Evolutionary conservation across 2,888 invertebrate genomes (phyloP).

Genomic region (Apomyelois bistriatella): DNA sequence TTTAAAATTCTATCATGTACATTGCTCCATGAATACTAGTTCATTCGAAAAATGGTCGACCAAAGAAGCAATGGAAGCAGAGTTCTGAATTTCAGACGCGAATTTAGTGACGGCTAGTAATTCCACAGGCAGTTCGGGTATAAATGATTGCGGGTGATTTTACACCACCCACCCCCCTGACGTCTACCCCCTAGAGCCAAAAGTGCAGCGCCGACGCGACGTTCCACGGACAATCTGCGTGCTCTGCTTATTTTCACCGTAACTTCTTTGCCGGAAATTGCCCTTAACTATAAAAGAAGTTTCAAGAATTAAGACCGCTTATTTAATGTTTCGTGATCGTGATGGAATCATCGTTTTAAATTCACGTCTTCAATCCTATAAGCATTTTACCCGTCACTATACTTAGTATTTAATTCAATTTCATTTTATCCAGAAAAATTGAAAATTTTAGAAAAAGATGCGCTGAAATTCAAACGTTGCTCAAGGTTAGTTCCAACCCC

Average conservation of each 20-base stretch:
- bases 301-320: constrained; percentile 17
- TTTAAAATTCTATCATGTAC: constrained; percentile 18
- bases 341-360: background rate
- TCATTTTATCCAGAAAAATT: background rate
- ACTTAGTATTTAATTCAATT: too few relatives aligned
- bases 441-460: background rate
- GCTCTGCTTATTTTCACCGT: constrained; percentile 78
- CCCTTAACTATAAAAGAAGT: constrained; percentile 73
- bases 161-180: constrained; percentile 64
- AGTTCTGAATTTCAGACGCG: constrained; percentile 39
- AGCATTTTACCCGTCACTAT: too few relatives aligned
- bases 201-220: constrained; percentile 74
- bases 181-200: constrained; percentile 54
- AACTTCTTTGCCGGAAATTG: constrained; percentile 78
- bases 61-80: constrained; percentile 31
- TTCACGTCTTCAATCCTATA: too few relatives aligned
- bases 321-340: background rate
- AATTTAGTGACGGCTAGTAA: constrained; percentile 73
- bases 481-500: constrained; percentile 53
- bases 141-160: constrained; percentile 80
- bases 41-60: background rate
- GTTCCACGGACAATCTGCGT: constrained; percentile 77
- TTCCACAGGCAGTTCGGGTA: constrained; percentile 78
- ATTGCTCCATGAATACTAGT: constrained; percentile 25
- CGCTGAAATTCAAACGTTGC: constrained; percentile 21